Evolutionary conservation across 2,888 invertebrate genomes (phyloP), one percentile per base, ranked within the genome.

Genomic region (Micoletzkya japonica): DNA sequence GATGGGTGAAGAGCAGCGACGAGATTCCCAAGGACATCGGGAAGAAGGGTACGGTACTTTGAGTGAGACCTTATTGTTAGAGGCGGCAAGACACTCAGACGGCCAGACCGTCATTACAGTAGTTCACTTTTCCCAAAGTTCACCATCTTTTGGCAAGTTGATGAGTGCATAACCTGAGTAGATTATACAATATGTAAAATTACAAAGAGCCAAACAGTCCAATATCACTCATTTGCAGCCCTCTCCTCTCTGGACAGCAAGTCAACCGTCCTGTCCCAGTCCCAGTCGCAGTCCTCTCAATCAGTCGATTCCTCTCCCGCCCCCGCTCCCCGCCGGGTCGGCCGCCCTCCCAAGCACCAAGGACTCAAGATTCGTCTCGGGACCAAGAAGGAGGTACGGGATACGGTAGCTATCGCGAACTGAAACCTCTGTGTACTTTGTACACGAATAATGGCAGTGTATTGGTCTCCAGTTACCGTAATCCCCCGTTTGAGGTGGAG

Each of bases 1-100:
- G 83, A 30, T 83, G 83, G 83, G 83, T 83, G 37, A 76, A 77
- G 44, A 76, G 80, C 34, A 76, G 78, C 72, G 83, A 83, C 30
- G 81, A 81, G 59, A 81, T 83, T 39, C 83, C 83, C 10, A 74
- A 74, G 56, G 83, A 83, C 70, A 30, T 67, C 57, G 28, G 14
- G 10, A 56, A 57, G 57, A 67, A 67, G 30, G 24, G 67, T 57
- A 28, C 70, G 73, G n/a, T n/a, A n/a, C n/a, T n/a, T n/a, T n/a
- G n/a, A n/a, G 14, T 20, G 49, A 44, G 49, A 17, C 14, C 14
- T 20, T 44, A 17, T 17, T 17, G 49, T 44, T 14, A 20, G 20
- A 44, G 49, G 20, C 14, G 49, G 20, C 49, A 17, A 44, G 14
- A 17, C 20, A 17, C 14, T 44, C 20, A 44, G 20, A 17, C 20